These are phyloP conservation scores for Allygus modestus DNA, from an alignment of 2,888 invertebrate species.

Conservation along the genomic window DNA sequence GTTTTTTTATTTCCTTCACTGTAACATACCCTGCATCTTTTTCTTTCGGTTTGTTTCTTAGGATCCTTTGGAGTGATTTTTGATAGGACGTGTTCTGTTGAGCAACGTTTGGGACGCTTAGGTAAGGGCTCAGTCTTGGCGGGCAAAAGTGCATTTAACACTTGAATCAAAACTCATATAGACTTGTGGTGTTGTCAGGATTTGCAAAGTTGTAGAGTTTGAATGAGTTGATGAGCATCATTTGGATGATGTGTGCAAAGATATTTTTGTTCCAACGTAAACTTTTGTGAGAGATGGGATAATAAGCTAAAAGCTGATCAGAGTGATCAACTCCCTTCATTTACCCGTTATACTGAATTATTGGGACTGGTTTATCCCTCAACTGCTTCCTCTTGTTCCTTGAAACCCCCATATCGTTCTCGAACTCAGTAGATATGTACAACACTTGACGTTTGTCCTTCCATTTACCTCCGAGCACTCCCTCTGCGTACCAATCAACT, in stretches of 20 bases:
- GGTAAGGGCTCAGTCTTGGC: background rate
- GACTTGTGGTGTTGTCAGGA: background rate
- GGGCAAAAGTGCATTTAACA: background rate
- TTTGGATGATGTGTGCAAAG: constrained; percentile 8
- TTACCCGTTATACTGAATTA: background rate
- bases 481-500: constrained; percentile 62
- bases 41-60: background rate
- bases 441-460: constrained; percentile 16
- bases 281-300: background rate
- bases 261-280: constrained; percentile 19
- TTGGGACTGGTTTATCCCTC: background rate
- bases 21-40: constrained; percentile 27
- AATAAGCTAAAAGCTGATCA: background rate
- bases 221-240: too few relatives aligned
- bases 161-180: background rate
- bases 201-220: constrained; percentile 6
- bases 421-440: constrained; percentile 38
- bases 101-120: background rate
- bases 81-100: constrained; percentile 10
- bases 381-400: background rate
- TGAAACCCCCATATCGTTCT: background rate
- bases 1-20: background rate
- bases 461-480: constrained; percentile 26
- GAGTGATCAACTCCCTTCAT: constrained; percentile 16
- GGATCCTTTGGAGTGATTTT: constrained; percentile 12